Evolutionary conservation across 2,888 invertebrate genomes (phyloP), one percentile per base, ranked within the genome.

Genomic region (Eurytoma californica): DNA sequence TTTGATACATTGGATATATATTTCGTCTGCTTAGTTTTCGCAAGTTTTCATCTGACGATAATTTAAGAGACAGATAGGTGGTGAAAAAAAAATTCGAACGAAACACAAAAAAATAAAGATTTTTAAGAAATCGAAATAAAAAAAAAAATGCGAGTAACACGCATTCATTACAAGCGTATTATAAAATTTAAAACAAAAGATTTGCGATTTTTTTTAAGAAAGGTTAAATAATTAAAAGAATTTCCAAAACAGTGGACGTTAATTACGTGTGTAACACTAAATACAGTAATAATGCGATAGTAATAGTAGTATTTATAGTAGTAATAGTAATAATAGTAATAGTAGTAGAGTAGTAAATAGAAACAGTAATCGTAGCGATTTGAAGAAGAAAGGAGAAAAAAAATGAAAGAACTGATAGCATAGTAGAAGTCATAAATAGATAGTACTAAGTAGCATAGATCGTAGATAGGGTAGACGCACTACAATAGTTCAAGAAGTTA

Each of bases 1-100:
- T 88, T 39, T 84, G 77, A 85, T 84, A 85, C 83, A 86, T 82
- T 75, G 82, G 82, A 83, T 85, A 84, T 84, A 84, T 85, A 83
- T 85, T 82, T 85, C 72, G 72, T 82, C 72, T 78, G 58, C 76
- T 78, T 72, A 81, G 82, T 80, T 80, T 77, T 83, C 75, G 82
- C 80, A 83, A 80, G 72, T 68, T 70, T 65, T 81, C 74, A 68
- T 74, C n/a, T 63, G 65, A 72, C 75, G 77, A 82, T 77, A 80
- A 77, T 81, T 76, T n/a, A 78, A 78, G 51, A 75, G 61, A 79
- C 51, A 78, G 78, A 76, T 24, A 78, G 70, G 39, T 77, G 68
- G 55, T 73, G 70, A 78, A 72, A 73, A 77, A 68, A 65, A 39
- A 39, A 9, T 7, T 39, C 9, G 39, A 39, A 39, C 39, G 39